Conservation (phyloP, 2,888 invertebrate genomes). For the Caenorhabditis doughertyi region DNA sequence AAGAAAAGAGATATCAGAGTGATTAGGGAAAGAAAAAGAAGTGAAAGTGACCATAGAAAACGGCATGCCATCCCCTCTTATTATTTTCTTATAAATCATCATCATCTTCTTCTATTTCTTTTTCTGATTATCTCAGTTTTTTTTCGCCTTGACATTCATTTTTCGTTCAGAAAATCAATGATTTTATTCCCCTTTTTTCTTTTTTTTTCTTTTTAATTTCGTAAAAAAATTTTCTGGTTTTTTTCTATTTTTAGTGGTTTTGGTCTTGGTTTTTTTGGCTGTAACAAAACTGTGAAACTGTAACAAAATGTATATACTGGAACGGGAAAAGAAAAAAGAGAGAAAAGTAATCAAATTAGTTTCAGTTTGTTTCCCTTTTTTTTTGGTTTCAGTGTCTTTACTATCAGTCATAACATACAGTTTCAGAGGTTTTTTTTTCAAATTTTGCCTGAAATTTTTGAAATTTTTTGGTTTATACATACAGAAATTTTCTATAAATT, state of each 20-base stretch:
- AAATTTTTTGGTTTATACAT: not conserved
- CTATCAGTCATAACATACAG: conserved; percentile 2
- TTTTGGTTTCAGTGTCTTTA: not conserved
- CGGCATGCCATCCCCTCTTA: conserved; percentile 26
- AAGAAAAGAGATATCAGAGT: no score
- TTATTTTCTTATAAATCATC: not conserved
- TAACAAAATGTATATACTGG: conserved; percentile 27
- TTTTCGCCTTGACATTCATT: no score
- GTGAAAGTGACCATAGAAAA: conserved; percentile 30
- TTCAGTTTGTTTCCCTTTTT: no score
- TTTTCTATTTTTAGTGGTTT: conserved; percentile 14
- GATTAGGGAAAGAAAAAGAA: conserved; percentile 19
- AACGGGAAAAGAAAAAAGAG: conserved; percentile 1
- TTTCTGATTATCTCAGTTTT: not conserved
- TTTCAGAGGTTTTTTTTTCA: not conserved
- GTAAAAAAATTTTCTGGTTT: conserved; percentile 12
- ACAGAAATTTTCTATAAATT: no score
- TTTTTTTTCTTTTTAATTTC: not conserved
- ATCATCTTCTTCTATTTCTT: not conserved
- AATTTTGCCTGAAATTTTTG: no score
- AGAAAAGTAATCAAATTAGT: conserved; percentile 7
- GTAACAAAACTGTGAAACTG: conserved; percentile 8
- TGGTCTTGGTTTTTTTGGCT: no score
- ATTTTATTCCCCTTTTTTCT: not conserved
- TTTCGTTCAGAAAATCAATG: conserved; percentile 1